A percentile compares a stretch with the other conserved stretches of the same genome.
phyloP scores from a whole-genome alignment of 1,140 invertebrate species.

The Procambarus clarkii region DNA sequence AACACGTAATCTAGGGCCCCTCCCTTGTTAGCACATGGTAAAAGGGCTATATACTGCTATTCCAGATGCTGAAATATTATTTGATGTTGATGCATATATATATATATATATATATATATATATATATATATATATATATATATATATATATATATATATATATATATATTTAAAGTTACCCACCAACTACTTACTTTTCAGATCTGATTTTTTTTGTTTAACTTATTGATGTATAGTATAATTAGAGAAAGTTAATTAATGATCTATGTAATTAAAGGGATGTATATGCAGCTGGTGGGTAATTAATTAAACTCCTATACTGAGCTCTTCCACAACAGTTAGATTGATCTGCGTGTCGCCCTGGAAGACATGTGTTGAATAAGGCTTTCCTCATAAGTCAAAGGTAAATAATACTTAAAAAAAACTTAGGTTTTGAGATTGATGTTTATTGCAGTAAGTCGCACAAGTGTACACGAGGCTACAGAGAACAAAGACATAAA shows the following conservation, averaged over 20 bases:
- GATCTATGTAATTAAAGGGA: background rate
- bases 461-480: no score
- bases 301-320: background rate
- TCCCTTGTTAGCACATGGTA: background rate
- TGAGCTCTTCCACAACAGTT: conserved; percentile 30
- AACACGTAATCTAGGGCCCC: no score
- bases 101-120: no score
- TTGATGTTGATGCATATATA: background rate
- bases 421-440: no score
- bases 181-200: background rate
- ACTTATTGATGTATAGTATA: conserved; percentile 13
- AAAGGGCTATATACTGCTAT: conserved; percentile 19
- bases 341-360: conserved; percentile 6
- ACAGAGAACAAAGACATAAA: no score
- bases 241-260: background rate
- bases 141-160: background rate
- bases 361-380: background rate
- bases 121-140: background rate
- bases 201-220: background rate
- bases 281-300: conserved; percentile 26
- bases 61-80: background rate
- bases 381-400: no score
- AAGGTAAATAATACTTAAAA: no score
- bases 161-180: background rate
- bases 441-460: no score